phyloP scores from a whole-genome alignment of 2,113 vertebrate genomes.

The Cheirogaleus medius region DNA sequence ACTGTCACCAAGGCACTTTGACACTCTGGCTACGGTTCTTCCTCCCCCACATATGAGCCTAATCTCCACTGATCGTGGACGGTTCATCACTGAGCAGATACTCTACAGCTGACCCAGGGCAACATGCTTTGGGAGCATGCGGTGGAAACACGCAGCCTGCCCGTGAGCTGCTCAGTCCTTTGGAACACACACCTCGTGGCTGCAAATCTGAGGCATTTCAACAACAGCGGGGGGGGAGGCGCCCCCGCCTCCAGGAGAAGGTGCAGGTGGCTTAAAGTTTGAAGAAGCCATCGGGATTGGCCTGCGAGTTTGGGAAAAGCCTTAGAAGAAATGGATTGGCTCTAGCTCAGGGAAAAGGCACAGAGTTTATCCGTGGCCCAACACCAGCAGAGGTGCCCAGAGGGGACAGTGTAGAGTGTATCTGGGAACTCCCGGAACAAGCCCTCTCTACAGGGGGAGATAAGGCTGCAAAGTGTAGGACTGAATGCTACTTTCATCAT shows the following conservation, averaged over 20 bases:
- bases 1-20: neutral
- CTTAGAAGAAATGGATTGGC: neutral
- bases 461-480: neutral
- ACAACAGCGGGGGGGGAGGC: neutral
- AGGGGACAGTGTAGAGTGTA: rapidly evolving
- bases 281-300: neutral
- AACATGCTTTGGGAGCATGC: neutral
- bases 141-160: neutral
- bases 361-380: rapidly evolving
- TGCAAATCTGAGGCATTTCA: neutral
- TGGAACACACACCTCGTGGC: neutral
- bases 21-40: neutral
- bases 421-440: neutral
- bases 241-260: neutral
- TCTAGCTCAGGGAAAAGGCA: neutral
- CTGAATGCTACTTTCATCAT: neutral
- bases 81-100: neutral
- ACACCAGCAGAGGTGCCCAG: neutral
- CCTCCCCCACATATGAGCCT: neutral
- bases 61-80: neutral
- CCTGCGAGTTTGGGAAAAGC: neutral
- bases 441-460: neutral
- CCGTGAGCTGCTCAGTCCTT: neutral
- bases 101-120: neutral
- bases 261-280: neutral